Percentiles rank a stretch among this genome's conserved stretches.
These are phyloP conservation scores for Mugil cephalus DNA, from an alignment of 2,113 vertebrate genomes.

Conservation along the genomic window DNA sequence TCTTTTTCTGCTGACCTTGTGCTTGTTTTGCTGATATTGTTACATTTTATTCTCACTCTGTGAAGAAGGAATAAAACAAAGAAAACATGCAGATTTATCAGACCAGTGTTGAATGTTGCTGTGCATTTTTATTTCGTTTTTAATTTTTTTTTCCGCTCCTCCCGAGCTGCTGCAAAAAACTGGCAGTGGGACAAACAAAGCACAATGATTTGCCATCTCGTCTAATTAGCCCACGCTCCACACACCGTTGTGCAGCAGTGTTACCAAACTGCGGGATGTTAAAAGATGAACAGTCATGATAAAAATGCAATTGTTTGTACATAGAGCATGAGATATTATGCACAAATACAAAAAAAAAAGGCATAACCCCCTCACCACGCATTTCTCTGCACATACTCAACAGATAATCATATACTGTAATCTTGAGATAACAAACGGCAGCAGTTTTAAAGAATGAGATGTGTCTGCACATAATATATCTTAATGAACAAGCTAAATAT, in stretches of 20 bases:
- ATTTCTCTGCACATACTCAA: slow-evolving; percentile 20
- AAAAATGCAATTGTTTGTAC: slow-evolving; percentile 49
- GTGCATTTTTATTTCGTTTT: too few species aligned
- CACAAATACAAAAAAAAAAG: neutral
- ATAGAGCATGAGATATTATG: slow-evolving; percentile 11
- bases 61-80: slow-evolving; percentile 23
- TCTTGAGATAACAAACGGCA: slow-evolving; percentile 25
- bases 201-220: slow-evolving; percentile 58
- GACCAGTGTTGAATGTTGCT: too few species aligned
- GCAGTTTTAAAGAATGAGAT: slow-evolving; percentile 1
- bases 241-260: slow-evolving; percentile 27
- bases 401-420: slow-evolving; percentile 26
- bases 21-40: slow-evolving; percentile 60
- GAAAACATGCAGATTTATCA: too few species aligned
- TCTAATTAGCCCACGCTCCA: slow-evolving; percentile 58
- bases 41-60: slow-evolving; percentile 46
- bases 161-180: slow-evolving; percentile 20
- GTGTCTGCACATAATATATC: slow-evolving; percentile 4
- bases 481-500: neutral
- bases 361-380: neutral
- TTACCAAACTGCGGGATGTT: slow-evolving; percentile 40
- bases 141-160: too few species aligned
- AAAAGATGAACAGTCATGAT: slow-evolving; percentile 39
- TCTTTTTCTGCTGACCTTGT: slow-evolving; percentile 62
- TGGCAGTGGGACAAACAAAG: slow-evolving; percentile 53